phyloP scores from a whole-genome alignment of 2,113 vertebrate genomes.

The Aramus guarauna region DNA sequence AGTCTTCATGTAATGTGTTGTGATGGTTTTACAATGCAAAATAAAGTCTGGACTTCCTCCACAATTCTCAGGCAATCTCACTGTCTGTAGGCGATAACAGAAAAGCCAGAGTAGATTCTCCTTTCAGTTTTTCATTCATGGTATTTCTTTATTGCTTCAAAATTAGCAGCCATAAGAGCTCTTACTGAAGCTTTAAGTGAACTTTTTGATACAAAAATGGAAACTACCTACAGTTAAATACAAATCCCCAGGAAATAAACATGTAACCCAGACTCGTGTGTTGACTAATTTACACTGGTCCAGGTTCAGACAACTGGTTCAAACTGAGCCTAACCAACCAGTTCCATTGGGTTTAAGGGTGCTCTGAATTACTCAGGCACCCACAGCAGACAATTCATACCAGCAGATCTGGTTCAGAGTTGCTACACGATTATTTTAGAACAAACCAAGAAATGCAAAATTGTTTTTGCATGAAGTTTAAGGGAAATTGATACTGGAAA shows the following conservation, averaged over 20 bases:
- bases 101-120: background rate
- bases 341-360: background rate
- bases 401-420: background rate
- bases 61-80: background rate
- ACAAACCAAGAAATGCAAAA: background rate
- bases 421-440: background rate
- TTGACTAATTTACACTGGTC: background rate
- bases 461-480: background rate
- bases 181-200: background rate
- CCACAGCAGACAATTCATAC: background rate
- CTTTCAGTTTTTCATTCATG: background rate
- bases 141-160: background rate
- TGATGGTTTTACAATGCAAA: background rate
- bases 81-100: background rate
- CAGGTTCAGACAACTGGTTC: background rate
- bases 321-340: background rate
- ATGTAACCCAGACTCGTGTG: background rate
- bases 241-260: background rate
- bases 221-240: background rate
- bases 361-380: background rate
- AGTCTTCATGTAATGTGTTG: background rate
- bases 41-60: background rate
- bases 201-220: background rate
- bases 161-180: rapidly evolving
- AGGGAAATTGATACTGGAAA: background rate